Evolutionary conservation across 2,888 invertebrate species (phyloP), one percentile per base, ranked within the genome.

Genomic region (Acleris sparsana): DNA sequence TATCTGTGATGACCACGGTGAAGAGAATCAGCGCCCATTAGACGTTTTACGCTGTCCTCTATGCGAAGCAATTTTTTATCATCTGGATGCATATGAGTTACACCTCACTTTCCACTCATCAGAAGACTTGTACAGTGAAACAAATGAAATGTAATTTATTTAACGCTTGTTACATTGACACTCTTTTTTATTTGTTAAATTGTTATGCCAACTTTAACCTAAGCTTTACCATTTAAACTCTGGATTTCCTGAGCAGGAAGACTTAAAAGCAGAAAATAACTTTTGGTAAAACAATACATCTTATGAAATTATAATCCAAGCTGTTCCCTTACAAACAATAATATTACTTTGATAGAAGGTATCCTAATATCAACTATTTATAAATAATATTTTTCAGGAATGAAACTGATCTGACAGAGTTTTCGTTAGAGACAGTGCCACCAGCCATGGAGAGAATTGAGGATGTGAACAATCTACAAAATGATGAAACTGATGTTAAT

Each of bases 1-100:
- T 77, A 85, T 93, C 70, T 80, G 81, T 62, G 89, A 92, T 72
- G 93, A 93, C 56, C 94, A 94, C 71, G 76, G 78, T 69, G 87
- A 93, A 81, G 93, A 94, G 72, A 94, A 95, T 71, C 90, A 90
- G 71, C 82, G 83, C 64, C 92, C 91, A 2, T 93, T 91, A 57
- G 94, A 95, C 75, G 83, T 95, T 53, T 87, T 95, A 49, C 92
- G 94, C 63, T 95, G 95, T 76, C 94, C 94, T 3, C 87, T 94
- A 18, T 95, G 95, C 77, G 94, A 95, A 69, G 95, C 94, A 13
- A 84, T 95, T 53, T 95, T 95, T 79, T 95, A 94, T 73, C 94
- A 94, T 75, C 89, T 94, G 74, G 94, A 93, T 80, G 95, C 95
- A 0, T 95, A 95, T 76, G 94, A 94, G 71, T 86, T 93, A 56